Evolutionary conservation across 2,113 vertebrate genomes (phyloP).

Genomic region (Phycodurus eques): DNA sequence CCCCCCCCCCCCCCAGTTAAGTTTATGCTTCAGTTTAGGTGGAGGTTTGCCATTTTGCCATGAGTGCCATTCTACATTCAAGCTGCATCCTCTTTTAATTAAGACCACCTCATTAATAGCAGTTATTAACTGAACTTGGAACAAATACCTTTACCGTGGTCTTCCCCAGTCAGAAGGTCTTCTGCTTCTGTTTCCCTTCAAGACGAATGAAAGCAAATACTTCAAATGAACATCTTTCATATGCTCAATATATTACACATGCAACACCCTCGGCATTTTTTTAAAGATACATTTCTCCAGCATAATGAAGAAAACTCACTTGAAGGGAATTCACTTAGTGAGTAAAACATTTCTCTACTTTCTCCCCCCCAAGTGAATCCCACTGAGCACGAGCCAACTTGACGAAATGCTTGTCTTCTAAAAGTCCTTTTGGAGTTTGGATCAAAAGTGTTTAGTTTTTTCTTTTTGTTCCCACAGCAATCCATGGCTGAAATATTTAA

Average conservation of each 20-base stretch:
- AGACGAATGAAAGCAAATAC: slow-evolving; percentile 20
- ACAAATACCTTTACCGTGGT: slow-evolving; percentile 4
- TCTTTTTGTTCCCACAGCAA: slow-evolving; percentile 18
- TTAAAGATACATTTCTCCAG: slow-evolving; percentile 25
- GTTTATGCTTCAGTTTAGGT: no score
- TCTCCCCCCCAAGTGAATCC: slow-evolving; percentile 39
- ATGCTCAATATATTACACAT: slow-evolving; percentile 6
- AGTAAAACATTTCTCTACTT: slow-evolving; percentile 26
- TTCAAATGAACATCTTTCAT: slow-evolving; percentile 19
- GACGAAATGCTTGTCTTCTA: slow-evolving; percentile 59
- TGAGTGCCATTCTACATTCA: not conserved
- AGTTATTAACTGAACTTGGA: slow-evolving; percentile 2
- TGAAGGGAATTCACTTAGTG: slow-evolving; percentile 41
- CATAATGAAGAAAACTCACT: slow-evolving; percentile 42
- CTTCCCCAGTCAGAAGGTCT: slow-evolving; percentile 5
- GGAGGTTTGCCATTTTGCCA: no score
- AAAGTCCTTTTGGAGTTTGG: slow-evolving; percentile 54
- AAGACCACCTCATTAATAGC: slow-evolving; percentile 6
- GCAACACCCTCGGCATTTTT: slow-evolving; percentile 18
- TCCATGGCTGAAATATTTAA: slow-evolving; percentile 63
- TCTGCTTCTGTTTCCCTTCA: not conserved
- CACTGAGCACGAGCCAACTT: slow-evolving; percentile 49
- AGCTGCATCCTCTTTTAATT: not conserved
- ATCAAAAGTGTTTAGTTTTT: slow-evolving; percentile 54
- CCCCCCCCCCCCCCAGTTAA: no score